These are phyloP conservation scores for Sebastes fasciatus DNA, from an alignment of 2,113 vertebrate species.

Conservation along the genomic window DNA sequence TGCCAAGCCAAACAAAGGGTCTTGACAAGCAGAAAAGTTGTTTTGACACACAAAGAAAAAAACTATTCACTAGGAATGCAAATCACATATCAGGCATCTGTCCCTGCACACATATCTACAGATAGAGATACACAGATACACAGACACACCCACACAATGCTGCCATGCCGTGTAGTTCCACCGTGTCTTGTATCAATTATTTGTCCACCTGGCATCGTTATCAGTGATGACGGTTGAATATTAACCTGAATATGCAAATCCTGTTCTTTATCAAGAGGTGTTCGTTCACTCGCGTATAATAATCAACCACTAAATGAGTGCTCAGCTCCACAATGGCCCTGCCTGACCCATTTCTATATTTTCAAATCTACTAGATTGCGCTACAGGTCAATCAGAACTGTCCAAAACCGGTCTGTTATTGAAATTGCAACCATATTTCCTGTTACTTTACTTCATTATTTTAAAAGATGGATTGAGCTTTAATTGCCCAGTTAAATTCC, in stretches of 20 bases:
- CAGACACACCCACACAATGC: not conserved
- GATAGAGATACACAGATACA: slow-evolving; percentile 2
- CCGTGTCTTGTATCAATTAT: slow-evolving; percentile 42
- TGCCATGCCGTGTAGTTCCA: not conserved
- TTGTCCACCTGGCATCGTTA: slow-evolving; percentile 72
- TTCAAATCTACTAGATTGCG: not conserved
- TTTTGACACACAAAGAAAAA: slow-evolving; percentile 6
- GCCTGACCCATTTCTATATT: not conserved
- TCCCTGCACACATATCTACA: not conserved
- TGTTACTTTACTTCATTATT: not conserved
- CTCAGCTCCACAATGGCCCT: not conserved
- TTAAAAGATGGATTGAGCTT: not conserved
- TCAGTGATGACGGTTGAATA: slow-evolving; percentile 78
- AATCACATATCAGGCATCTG: slow-evolving; percentile 18
- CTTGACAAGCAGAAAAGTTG: not conserved
- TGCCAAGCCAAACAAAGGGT: not conserved
- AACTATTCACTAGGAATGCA: slow-evolving; percentile 27
- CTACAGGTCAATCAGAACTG: not conserved
- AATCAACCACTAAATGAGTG: slow-evolving; percentile 9
- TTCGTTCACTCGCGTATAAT: not conserved
- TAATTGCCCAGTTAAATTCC: not conserved
- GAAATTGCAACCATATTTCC: not conserved
- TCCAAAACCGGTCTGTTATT: not conserved
- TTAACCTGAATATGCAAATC: slow-evolving; percentile 85
- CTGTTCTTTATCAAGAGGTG: slow-evolving; percentile 27